Evolutionary conservation across 2,113 vertebrate genomes (phyloP).

Genomic region (Bos javanicus): DNA sequence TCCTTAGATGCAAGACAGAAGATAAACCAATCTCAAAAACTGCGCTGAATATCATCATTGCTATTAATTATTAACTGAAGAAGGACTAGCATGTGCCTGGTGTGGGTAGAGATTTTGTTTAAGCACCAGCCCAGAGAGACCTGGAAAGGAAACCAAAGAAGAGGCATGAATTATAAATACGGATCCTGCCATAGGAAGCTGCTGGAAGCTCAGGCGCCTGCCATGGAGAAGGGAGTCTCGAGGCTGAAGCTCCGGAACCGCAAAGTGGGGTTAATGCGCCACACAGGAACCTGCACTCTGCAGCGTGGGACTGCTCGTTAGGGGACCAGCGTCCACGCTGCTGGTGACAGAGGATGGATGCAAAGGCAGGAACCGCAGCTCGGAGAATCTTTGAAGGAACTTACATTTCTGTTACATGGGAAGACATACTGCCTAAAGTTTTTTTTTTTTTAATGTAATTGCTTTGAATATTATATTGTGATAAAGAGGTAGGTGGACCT

Average conservation of each 20-base stretch:
- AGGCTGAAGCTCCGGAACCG: slow-evolving; percentile 4
- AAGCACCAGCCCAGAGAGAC: slow-evolving; percentile 59
- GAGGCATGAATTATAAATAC: slow-evolving; percentile 73
- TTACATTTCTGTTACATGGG: not conserved
- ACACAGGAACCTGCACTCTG: not conserved
- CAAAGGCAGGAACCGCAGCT: not conserved
- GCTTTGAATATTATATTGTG: not conserved
- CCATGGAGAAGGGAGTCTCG: not conserved
- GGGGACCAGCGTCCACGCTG: not conserved
- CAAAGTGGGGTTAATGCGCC: not conserved
- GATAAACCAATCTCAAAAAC: slow-evolving; percentile 32
- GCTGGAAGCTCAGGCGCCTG: not conserved
- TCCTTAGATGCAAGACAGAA: slow-evolving; percentile 8
- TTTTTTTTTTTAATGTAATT: not conserved
- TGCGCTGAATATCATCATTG: slow-evolving; percentile 25
- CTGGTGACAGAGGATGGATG: not conserved
- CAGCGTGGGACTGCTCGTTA: not conserved
- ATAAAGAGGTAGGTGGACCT: not conserved
- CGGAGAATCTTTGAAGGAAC: not conserved
- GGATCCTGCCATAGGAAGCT: slow-evolving; percentile 57
- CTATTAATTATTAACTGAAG: slow-evolving; percentile 66
- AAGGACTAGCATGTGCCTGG: slow-evolving; percentile 17
- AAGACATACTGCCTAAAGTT: not conserved
- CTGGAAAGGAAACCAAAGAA: slow-evolving; percentile 62
- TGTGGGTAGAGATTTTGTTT: slow-evolving; percentile 63